Evolutionary conservation across 2,797 vertebrate genomes (phyloP).

Genomic region (Cygnus olor): DNA sequence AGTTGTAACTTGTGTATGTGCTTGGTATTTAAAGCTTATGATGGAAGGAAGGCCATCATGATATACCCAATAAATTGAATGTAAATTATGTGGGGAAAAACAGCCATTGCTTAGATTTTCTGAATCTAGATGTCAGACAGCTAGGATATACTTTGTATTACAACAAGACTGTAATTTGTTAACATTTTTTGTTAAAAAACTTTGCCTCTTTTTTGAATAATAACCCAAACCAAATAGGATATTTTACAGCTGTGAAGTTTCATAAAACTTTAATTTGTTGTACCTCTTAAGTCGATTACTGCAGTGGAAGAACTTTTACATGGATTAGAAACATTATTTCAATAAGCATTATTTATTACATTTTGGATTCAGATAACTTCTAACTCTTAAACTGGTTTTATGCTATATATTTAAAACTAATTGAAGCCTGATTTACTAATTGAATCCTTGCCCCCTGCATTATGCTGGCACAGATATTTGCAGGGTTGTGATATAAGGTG

Average conservation of each 20-base stretch:
- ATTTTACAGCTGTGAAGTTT: background rate
- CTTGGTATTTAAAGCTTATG: background rate
- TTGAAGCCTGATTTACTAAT: background rate
- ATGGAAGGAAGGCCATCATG: background rate
- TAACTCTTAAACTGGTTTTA: background rate
- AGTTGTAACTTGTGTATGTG: background rate
- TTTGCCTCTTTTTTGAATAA: background rate
- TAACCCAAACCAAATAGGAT: background rate
- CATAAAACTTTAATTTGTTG: background rate
- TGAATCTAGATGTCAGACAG: background rate
- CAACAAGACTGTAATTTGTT: background rate
- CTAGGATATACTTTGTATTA: background rate
- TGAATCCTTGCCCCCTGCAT: fast-evolving
- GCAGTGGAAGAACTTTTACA: background rate
- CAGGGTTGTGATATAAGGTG: background rate
- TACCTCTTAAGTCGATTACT: background rate
- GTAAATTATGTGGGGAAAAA: background rate
- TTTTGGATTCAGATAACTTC: background rate
- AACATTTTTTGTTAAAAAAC: background rate
- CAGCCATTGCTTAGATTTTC: background rate
- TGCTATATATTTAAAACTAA: background rate
- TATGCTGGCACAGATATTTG: background rate
- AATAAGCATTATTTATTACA: background rate
- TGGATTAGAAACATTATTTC: background rate
- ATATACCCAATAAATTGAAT: background rate